These are phyloP conservation scores for Caracal caracal DNA, from an alignment of 2,113 vertebrate species.

Conservation along the genomic window DNA sequence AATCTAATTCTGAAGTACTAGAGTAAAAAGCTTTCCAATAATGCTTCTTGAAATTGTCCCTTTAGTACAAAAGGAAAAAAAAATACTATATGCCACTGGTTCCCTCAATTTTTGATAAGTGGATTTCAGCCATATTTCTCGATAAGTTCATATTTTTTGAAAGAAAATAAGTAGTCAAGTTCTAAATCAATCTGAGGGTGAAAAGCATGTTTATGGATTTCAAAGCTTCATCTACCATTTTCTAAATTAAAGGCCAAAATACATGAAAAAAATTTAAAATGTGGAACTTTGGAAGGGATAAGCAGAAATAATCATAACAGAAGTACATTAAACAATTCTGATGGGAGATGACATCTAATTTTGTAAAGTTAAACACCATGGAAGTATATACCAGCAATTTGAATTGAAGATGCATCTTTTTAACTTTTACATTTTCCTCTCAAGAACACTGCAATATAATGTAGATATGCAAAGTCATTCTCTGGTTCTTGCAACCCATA, in stretches of 20 bases:
- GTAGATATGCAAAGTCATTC: background rate
- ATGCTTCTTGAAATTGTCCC: background rate
- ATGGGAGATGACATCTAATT: background rate
- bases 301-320: background rate
- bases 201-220: background rate
- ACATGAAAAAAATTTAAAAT: background rate
- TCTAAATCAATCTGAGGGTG: background rate
- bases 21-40: background rate
- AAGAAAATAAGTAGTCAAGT: background rate
- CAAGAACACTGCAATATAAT: background rate
- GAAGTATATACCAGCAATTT: background rate
- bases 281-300: background rate
- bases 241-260: constrained; percentile 17
- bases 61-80: background rate
- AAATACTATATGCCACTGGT: background rate
- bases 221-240: background rate
- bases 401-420: background rate
- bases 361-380: background rate
- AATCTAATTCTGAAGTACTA: background rate
- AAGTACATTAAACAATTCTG: background rate
- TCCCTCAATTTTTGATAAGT: background rate
- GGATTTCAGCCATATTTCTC: background rate
- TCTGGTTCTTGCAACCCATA: background rate
- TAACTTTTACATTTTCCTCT: background rate
- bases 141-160: background rate